Base-by-base conservation (phyloP, 2,888 invertebrate genomes). In the Atrina japonica region DNA sequence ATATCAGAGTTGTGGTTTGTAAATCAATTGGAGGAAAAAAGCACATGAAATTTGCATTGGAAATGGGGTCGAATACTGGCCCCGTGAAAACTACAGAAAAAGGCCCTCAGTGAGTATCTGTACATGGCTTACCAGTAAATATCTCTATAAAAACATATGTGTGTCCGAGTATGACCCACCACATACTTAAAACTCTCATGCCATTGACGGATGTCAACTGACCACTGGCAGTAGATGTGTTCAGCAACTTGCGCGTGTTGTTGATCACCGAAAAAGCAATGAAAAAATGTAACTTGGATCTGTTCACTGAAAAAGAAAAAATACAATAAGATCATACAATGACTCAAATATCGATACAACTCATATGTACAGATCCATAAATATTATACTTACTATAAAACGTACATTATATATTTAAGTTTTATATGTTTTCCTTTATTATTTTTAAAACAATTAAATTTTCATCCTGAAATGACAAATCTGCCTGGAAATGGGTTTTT, bases 171-270 rank as follows among this genome's bases (percentile, higher is more conserved):
- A 87, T 85, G 21, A 87, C 84, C 86, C 87, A 87, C 45, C 73
- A 77, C 80, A 86, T 83, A 50, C 81, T 82, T 25, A 86, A 27
- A 14, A 87, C 93, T 77, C 94, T 92, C 30, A 95, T 91, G 7
- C 95, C 94, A 79, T 95, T 94, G 70, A 95, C 93, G 84, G 94
- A 94, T 49, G 93, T 92, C 77, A 95, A 69, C 6, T 76, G 71
- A 18, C 78, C 74, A 18, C 59, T 49, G 1, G 80, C 70, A 47
- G 82, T 78, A 2, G 66, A 41, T 0, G 77, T 77, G 50, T 71
- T 66, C 30, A 82, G n/a, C 6, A 83, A 59, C 53, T 81, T 83
- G 21, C 43, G 65, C 6, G 73, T 71, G 47, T 81, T 83, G 2
- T 60, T 58, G 25, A 81, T 55, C 27, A 82, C 27, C 1, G 81